Evolutionary conservation across 2,113 vertebrate genomes (phyloP), one percentile per base, ranked within the genome.

Genomic region (Rhinolophus sinicus): DNA sequence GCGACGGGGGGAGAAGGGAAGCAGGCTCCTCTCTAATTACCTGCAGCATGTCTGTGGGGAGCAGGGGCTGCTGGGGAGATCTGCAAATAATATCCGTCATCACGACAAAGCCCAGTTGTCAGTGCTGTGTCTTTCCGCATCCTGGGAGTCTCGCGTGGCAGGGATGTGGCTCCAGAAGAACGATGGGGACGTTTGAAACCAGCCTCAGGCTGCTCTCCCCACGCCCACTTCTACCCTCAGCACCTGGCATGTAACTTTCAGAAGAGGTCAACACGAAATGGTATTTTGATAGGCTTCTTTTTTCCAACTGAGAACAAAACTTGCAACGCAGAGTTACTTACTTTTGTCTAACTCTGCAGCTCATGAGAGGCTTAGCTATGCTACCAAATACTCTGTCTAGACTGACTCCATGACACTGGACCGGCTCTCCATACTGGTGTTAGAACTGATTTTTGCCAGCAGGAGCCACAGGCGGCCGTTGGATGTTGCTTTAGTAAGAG

Each of bases 51-150:
- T 88, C 69, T 60, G 50, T 1, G 28, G 33, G 40, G 22, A 33
- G 33, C 35, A 5, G 81, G 3, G 69, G 52, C 54, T 6, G 44
- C 2, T 0, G 30, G 88, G 33, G 1, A 19, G 69, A 26, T n/a
- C 8, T 35, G 81, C 47, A 33, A n/a, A 24, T 4, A 54, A 77
- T 5, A 15, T 58, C 52, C 0, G n/a, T 30, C 65, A 12, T 50
- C 26, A 0, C 4, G 0, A 8, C 5, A 4, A 33, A 58, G 0
- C 58, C 26, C 0, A 0, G n/a, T 30, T 13, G 19, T 33, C 54
- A 1, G 1, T 6, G 18, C 26, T 0, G 1, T 5, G 38, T 62
- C 75, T 67, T 35, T 62, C 56, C 14, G 0, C 0, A 0, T 33
- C 50, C 69, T 3, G 62, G 92, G 67, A 62, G 9, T 5, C 3